Conservation (phyloP, 1,140 invertebrate species). For the Trachelipus rathkii region DNA sequence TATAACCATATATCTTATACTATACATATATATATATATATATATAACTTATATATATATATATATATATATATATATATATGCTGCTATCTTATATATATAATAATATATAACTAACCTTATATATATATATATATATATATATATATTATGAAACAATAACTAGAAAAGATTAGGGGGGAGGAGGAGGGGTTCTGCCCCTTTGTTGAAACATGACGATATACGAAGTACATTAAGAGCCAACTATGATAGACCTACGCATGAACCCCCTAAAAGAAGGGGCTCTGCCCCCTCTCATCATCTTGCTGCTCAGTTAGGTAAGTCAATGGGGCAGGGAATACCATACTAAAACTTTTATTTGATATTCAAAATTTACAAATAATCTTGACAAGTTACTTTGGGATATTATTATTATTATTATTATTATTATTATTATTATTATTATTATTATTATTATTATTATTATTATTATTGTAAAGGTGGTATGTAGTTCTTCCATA, state of each 20-base stretch:
- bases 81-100: too few species aligned
- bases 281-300: not conserved
- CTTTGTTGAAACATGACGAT: slow-evolving; percentile 18
- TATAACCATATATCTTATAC: too few species aligned
- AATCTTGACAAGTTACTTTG: too few species aligned
- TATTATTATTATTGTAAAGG: too few species aligned
- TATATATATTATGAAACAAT: not conserved
- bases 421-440: too few species aligned
- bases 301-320: not conserved
- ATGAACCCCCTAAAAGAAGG: not conserved
- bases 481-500: too few species aligned
- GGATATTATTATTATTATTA: too few species aligned
- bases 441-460: too few species aligned
- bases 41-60: not conserved
- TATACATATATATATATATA: not conserved
- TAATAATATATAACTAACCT: too few species aligned
- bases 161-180: not conserved
- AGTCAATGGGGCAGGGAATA: not conserved
- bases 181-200: slow-evolving; percentile 25
- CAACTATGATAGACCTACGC: not conserved
- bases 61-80: not conserved
- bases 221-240: not conserved
- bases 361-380: too few species aligned
- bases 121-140: not conserved
- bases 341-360: too few species aligned